Evolutionary conservation across 2,797 vertebrate species (phyloP).

Genomic region (Trematomus bernacchii): DNA sequence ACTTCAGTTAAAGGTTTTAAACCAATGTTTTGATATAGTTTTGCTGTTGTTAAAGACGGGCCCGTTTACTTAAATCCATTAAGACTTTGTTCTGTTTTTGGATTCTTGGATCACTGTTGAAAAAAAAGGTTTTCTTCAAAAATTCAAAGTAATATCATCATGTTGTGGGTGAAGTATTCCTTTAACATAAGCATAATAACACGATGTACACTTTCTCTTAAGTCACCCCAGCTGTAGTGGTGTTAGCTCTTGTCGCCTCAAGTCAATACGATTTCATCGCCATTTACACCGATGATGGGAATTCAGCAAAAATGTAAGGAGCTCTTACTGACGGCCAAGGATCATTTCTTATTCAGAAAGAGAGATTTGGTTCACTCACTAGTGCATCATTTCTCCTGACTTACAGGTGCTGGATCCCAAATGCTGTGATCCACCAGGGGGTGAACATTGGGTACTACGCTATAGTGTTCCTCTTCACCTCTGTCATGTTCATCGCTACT

Average conservation of each 20-base stretch:
- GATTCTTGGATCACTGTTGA: too few relatives aligned
- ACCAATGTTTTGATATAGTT: too few relatives aligned
- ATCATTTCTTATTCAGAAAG: slow-evolving; percentile 1
- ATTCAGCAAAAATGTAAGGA: slow-evolving; percentile 65
- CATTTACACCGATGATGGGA: slow-evolving; percentile 34
- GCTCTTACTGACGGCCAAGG: not conserved
- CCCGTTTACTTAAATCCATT: too few relatives aligned
- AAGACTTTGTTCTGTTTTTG: too few relatives aligned
- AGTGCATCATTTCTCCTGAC: not conserved
- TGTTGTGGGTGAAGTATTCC: too few relatives aligned
- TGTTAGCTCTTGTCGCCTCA: slow-evolving; percentile 30
- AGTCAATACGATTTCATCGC: slow-evolving; percentile 43
- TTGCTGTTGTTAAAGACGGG: too few relatives aligned
- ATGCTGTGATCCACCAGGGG: slow-evolving; percentile 49
- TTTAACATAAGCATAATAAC: not conserved
- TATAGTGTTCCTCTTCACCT: slow-evolving; percentile 69
- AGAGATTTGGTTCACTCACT: not conserved
- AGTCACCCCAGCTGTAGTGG: slow-evolving; percentile 59
- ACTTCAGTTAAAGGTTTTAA: too few relatives aligned
- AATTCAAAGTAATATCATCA: too few relatives aligned
- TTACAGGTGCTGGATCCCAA: slow-evolving; percentile 76
- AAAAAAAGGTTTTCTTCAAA: too few relatives aligned
- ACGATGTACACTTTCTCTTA: slow-evolving; percentile 7
- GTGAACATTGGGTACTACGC: slow-evolving; percentile 72
- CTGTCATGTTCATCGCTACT: slow-evolving; percentile 41